These are phyloP conservation scores for Halichoeres trimaculatus DNA, from an alignment of 2,113 vertebrate species.

Conservation along the genomic window DNA sequence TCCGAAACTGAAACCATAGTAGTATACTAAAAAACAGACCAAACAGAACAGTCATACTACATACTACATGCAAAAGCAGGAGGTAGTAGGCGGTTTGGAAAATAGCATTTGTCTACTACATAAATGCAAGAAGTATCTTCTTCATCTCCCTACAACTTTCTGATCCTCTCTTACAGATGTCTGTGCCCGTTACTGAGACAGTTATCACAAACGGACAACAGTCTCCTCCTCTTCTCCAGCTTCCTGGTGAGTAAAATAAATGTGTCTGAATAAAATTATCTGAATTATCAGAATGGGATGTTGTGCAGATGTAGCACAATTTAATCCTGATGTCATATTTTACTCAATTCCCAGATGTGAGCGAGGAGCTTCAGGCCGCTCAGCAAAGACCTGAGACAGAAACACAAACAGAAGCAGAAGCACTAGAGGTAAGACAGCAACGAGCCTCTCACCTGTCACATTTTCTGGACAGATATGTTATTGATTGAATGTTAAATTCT, in stretches of 20 bases:
- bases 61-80: too few species aligned
- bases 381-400: conserved; percentile 38
- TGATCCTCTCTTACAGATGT: conserved; percentile 29
- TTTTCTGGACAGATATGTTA: too few species aligned
- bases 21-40: too few species aligned
- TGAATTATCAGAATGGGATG: too few species aligned
- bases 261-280: not conserved
- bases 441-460: not conserved
- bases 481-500: too few species aligned
- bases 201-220: conserved; percentile 58
- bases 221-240: conserved; percentile 61
- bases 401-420: conserved; percentile 41
- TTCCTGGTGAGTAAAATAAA: conserved; percentile 78
- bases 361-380: conserved; percentile 55
- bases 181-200: conserved; percentile 41
- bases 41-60: too few species aligned
- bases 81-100: too few species aligned
- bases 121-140: too few species aligned
- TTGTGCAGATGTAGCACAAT: not conserved
- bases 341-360: conserved; percentile 56
- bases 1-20: too few species aligned
- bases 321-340: not conserved
- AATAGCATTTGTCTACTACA: too few species aligned
- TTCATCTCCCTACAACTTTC: too few species aligned
- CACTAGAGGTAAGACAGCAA: conserved; percentile 62